phyloP scores from a whole-genome alignment of 2,797 vertebrate species.

The Myotis findleyi region DNA sequence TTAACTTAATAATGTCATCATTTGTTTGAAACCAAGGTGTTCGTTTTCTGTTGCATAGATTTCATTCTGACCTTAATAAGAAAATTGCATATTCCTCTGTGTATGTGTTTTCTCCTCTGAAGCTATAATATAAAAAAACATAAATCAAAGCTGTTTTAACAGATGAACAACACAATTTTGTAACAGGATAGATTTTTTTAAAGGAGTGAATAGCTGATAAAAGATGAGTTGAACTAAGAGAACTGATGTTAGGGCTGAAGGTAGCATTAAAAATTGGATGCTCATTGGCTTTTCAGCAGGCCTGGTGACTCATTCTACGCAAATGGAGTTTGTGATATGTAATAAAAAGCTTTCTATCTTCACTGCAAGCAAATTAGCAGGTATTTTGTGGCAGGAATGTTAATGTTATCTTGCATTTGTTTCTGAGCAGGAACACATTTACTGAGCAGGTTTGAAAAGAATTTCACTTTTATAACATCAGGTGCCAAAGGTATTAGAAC shows the following conservation, averaged over 20 bases:
- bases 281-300: conserved; percentile 86
- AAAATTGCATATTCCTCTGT: conserved; percentile 74
- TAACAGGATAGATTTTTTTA: conserved; percentile 79
- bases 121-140: conserved; percentile 72
- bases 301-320: conserved; percentile 87
- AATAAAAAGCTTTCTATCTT: conserved; percentile 89
- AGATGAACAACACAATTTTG: conserved; percentile 83
- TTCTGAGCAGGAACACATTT: conserved; percentile 85
- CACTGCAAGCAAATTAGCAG: conserved; percentile 88
- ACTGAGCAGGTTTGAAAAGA: conserved; percentile 84
- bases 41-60: conserved; percentile 72
- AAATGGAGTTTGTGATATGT: conserved; percentile 90
- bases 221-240: conserved; percentile 83
- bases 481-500: conserved; percentile 85
- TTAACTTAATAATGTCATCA: conserved; percentile 75
- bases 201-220: conserved; percentile 82
- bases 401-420: conserved; percentile 87
- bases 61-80: conserved; percentile 81
- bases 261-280: conserved; percentile 84
- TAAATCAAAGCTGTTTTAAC: conserved; percentile 85
- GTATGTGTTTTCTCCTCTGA: conserved; percentile 52
- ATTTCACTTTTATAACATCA: conserved; percentile 87
- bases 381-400: conserved; percentile 87
- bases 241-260: conserved; percentile 86
- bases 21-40: conserved; percentile 69